Base-by-base conservation (phyloP, 2,797 vertebrate species). In the Schizothorax lantsangensis region DNA sequence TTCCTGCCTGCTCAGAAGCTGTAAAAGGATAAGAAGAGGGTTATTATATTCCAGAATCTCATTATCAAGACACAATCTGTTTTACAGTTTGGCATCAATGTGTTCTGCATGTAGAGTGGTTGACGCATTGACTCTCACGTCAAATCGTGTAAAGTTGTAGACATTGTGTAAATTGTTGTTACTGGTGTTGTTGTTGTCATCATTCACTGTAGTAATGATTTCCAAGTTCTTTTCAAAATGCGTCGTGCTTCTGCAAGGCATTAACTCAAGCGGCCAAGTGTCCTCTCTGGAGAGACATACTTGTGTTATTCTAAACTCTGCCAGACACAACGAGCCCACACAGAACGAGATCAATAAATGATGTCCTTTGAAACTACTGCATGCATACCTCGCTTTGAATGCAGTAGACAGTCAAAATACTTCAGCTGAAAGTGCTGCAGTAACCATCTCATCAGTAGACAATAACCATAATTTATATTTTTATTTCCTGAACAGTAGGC, bases 41-140 rank as follows among this genome's bases (percentile, higher is more conserved):
- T 80, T 52, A 88, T 88, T 88, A 88, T 88, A 84, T 81, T 78
- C 33, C 69, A 33, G 49, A 87, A 83, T 59, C 45, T 40, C 64
- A 82, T 80, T 84, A 47, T 83, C 8, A 17, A 73, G 47, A 77
- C 52, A 23, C 3, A 30, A 21, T 57, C 79, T 64, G 54, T 81
- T 62, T 85, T 75, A 66, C 23, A 49, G 45, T 75, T 62, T 59
- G 45, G 64, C 52, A n/a, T 38, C 11, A 68, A 14, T 21, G 17
- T 74, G 49, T 68, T 84, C 40, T 6, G 1, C 21, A 57, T 43
- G 57, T 38, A 23, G 49, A 79, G 54, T 26, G 36, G 75, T 26
- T 38, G 75, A 59, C 12, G 1, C 52, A 23, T 40, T 57, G 52
- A 23, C 30, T 23, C 5, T 33, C 12, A 66, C 6, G 14, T 30